Base-by-base conservation (phyloP, 2,797 vertebrate species). In the Stomatorhinus walkeri region DNA sequence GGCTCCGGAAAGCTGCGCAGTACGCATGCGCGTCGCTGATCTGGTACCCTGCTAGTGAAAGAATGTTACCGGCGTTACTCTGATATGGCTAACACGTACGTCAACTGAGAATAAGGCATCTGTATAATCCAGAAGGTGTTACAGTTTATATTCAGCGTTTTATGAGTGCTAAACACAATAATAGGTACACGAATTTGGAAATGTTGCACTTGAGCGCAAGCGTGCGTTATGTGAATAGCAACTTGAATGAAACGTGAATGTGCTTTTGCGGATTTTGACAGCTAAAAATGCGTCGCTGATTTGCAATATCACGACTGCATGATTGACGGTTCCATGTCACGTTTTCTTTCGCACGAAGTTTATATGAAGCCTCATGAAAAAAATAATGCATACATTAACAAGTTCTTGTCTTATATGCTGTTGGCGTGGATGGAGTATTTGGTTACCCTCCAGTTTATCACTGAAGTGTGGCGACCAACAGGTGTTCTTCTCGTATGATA, bases 401-500 rank as follows among this genome's bases (percentile, higher is more conserved):
- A n/a, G 48, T 88, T 79, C 68, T 36, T 40, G 68, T 54, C 49
- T 81, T 81, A 79, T 72, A 54, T 36, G n/a, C 72, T 72, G 64
- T 68, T 81, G 49, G 19, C 40, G 54, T 61, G 76, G 51, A 85
- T 59, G 22, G 43, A 81, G 79, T 88, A 64, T 88, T 54, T 64
- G 88, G 52, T 88, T 88, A 88, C 79, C 52, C 88, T 88, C 52
- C 88, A 85, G 49, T 88, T 88, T 84, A 84, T 85, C 76, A 88
- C 72, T 52, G 52, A 24, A 88, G 87, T 72, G 87, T 89, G 87
- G 89, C 52, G 90, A 90, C 54, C 85, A 90, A 89, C 89, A 90
- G 90, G 90, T 90, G 90, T 90, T 90, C 87, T 56, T 88, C 87
- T 89, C 87, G 88, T 89, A 87, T 90, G 89, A 87, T 86, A 81